Base-by-base conservation (phyloP, 2,888 invertebrate genomes). In the Drosophila hamatofila region DNA sequence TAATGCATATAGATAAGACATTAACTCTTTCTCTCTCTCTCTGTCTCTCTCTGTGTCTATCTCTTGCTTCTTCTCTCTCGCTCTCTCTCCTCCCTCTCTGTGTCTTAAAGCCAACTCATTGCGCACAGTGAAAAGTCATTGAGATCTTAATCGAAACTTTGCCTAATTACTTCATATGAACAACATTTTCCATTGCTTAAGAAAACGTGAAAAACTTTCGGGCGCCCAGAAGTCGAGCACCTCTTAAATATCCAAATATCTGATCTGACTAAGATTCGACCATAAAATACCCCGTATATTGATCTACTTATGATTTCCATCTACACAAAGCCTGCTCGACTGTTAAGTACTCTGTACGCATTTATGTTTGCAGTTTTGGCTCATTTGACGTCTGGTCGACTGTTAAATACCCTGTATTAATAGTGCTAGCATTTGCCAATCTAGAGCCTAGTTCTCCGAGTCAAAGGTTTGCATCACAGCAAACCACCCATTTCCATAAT, bases 171-270 rank as follows among this genome's bases (percentile, higher is more conserved):
- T 37, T 14, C 27, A 35, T 33, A 58, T 62, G 54, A 49, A 37
- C 57, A 56, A 44, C 39, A 72, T 64, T 76, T 78, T 67, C 76
- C 81, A 80, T 78, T 84, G 69, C 73, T 39, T 59, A 88, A 83
- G 75, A 83, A 89, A 83, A 83, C 81, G 89, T 83, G 89, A 73
- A 64, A 56, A 84, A 64, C 58, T 72, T 72, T 77, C 39, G 27
- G 55, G 39, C 56, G 23, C 58, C 23, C 41, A 62, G 70, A 77
- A 75, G 27, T 70, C 39, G 46, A 64, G 48, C 48, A 12, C 18
- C 48, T 27, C 18, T 49, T 30, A 30, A 49, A 18, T 30, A 48
- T 7, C 12, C 48, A 33, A 0, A 49, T 8, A 21, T 12, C 18
- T 33, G 18, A 21, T 12, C 18, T 33, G 18, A 21, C 12, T 18